Conservation (phyloP, 2,888 invertebrate species). For the Pollenia labialis region DNA sequence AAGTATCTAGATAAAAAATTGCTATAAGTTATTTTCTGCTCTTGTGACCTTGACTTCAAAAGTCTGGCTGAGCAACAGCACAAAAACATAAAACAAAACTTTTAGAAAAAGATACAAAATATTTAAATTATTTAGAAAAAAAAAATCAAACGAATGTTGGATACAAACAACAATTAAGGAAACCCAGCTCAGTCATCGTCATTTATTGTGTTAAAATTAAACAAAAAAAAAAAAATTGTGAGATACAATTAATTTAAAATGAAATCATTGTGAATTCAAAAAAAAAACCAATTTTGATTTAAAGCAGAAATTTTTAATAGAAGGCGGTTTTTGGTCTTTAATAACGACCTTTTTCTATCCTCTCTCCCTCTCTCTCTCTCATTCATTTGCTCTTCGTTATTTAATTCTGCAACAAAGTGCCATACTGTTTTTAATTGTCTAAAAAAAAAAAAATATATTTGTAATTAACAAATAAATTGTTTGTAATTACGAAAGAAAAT, state of each 20-base stretch:
- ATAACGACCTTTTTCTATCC: neutral
- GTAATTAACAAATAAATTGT: constrained; percentile 32
- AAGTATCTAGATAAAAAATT: constrained; percentile 41
- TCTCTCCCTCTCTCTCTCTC: neutral
- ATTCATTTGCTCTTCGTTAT: neutral
- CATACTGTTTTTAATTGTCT: constrained; percentile 52
- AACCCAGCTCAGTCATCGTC: constrained; percentile 42
- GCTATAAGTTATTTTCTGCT: constrained; percentile 50
- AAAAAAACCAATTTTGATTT: constrained; percentile 19
- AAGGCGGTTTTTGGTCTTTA: constrained; percentile 51
- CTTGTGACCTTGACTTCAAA: constrained; percentile 58
- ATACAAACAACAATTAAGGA: constrained; percentile 42
- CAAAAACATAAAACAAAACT: constrained; percentile 23
- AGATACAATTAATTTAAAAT: constrained; percentile 34
- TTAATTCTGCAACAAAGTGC: constrained; percentile 68
- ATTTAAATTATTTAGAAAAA: constrained; percentile 27
- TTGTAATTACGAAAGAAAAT: constrained; percentile 14
- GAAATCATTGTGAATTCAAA: constrained; percentile 51
- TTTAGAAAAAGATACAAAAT: constrained; percentile 40
- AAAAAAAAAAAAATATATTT: constrained; percentile 22
- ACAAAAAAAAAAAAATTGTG: neutral
- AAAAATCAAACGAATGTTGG: constrained; percentile 12
- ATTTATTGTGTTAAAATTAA: constrained; percentile 29
- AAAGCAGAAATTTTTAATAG: constrained; percentile 31
- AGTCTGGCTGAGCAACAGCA: constrained; percentile 35